Conservation (phyloP, 2,113 vertebrate species). For the Bubalus kerabau region DNA sequence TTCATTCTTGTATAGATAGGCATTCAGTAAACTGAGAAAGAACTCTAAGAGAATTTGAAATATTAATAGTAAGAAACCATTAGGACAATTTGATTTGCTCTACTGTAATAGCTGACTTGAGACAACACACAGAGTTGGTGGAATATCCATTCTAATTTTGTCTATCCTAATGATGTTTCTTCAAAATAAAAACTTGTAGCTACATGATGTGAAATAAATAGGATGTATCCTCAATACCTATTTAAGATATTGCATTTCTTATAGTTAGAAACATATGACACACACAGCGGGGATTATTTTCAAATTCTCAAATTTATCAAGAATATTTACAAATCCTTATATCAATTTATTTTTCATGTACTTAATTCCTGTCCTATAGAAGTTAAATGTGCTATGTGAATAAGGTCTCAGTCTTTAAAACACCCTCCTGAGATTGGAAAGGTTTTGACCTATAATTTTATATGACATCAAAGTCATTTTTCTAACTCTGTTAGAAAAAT, state of each 20-base stretch:
- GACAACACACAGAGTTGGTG: background rate
- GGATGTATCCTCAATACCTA: background rate
- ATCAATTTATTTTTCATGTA: background rate
- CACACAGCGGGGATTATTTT: background rate
- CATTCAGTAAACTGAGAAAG: slow-evolving; percentile 17
- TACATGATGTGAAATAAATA: slow-evolving; percentile 40
- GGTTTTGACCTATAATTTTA: background rate
- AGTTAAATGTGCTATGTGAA: background rate
- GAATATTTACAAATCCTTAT: slow-evolving; percentile 8
- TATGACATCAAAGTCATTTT: background rate
- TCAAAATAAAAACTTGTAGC: slow-evolving; percentile 48
- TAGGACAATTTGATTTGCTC: slow-evolving; percentile 32
- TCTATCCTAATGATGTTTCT: background rate
- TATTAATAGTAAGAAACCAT: slow-evolving; percentile 39
- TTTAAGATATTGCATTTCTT: background rate
- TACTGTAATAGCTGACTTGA: slow-evolving; percentile 50
- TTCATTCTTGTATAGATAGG: background rate
- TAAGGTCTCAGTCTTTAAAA: background rate
- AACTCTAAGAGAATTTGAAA: slow-evolving; percentile 29
- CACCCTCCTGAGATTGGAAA: background rate
- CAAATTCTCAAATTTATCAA: background rate
- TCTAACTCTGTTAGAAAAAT: background rate
- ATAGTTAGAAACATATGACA: background rate
- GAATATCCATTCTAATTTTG: slow-evolving; percentile 42
- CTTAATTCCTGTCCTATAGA: background rate